Base-by-base conservation (phyloP, 2,113 vertebrate species). In the Pelmatolapia mariae region DNA sequence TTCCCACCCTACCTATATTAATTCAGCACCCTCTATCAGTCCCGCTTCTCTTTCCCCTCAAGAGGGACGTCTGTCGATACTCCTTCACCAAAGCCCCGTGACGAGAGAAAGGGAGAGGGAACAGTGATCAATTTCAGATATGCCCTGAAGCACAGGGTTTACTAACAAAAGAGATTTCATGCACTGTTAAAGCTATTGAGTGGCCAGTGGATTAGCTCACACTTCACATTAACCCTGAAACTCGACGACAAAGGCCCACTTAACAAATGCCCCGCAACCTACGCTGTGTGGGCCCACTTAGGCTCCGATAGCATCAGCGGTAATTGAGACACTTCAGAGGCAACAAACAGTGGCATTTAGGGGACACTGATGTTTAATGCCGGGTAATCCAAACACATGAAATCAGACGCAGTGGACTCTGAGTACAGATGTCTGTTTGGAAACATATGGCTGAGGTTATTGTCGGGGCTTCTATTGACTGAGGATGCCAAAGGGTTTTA, bases 121-220 rank as follows among this genome's bases (percentile, higher is more conserved):
- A 92, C 71, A 80, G 89, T 93, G 94, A 95, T 96, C 95, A 95
- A 96, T 96, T 96, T 94, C 89, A 95, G 95, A 95, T 94, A 95
- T 92, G 92, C 90, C 93, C 92, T 43, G 54, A 82, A 92, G 94
- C 93, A 61, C 89, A 91, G 85, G 91, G 94, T 96, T 96, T 94
- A 95, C 95, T 90, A 95, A 96, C 95, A 96, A 94, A 95, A 92
- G 90, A 95, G 95, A 96, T 96, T 96, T 95, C 94, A 96, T 93
- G 95, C 90, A 19, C 94, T 93, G 95, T 96, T 96, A 96, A 94
- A 87, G 90, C 91, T 95, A 95, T 95, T 90, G 96, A 96, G 92
- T 95, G 93, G 94, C 88, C 94, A 93, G 93, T 95, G 95, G 95
- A 96, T 96, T 96, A 96, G 92, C 94, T 90, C 93, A 84, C 92